Conservation (phyloP, 2,888 invertebrate genomes). For the Calephelis perditalis region DNA sequence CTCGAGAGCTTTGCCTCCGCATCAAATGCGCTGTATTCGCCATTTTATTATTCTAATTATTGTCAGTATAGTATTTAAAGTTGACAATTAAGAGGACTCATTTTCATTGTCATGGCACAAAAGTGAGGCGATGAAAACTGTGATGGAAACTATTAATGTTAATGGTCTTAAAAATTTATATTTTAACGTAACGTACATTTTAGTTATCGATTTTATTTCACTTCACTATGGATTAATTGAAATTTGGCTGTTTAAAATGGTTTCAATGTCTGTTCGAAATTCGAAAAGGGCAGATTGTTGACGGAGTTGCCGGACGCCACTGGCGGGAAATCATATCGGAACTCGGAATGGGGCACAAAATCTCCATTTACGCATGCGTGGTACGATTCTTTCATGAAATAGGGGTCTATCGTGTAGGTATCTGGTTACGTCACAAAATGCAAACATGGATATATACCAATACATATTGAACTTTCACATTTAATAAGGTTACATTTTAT, state of each 20-base stretch:
- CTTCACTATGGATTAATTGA: slow-evolving; percentile 31
- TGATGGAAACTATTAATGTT: neutral
- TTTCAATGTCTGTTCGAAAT: slow-evolving; percentile 25
- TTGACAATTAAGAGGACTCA: slow-evolving; percentile 36
- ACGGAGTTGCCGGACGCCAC: slow-evolving; percentile 40
- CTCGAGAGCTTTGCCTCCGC: slow-evolving; percentile 92
- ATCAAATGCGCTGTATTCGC: slow-evolving; percentile 94
- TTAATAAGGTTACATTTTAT: neutral
- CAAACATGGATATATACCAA: neutral
- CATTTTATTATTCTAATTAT: slow-evolving; percentile 70
- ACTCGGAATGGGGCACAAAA: slow-evolving; percentile 36
- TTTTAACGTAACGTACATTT: slow-evolving; percentile 22
- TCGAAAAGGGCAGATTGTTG: slow-evolving; percentile 34
- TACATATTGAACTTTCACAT: neutral
- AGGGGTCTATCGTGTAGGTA: slow-evolving; percentile 24
- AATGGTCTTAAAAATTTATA: slow-evolving; percentile 7
- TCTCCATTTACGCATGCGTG: slow-evolving; percentile 51
- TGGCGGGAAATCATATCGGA: slow-evolving; percentile 51
- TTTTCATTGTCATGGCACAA: slow-evolving; percentile 63
- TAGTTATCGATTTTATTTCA: slow-evolving; percentile 29
- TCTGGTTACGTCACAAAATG: slow-evolving; percentile 3
- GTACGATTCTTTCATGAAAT: slow-evolving; percentile 27
- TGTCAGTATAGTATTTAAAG: slow-evolving; percentile 29
- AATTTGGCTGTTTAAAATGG: slow-evolving; percentile 17
- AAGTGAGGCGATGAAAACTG: slow-evolving; percentile 34